Evolutionary conservation across 2,113 vertebrate genomes (phyloP).

Genomic region (Halcyon senegalensis): DNA sequence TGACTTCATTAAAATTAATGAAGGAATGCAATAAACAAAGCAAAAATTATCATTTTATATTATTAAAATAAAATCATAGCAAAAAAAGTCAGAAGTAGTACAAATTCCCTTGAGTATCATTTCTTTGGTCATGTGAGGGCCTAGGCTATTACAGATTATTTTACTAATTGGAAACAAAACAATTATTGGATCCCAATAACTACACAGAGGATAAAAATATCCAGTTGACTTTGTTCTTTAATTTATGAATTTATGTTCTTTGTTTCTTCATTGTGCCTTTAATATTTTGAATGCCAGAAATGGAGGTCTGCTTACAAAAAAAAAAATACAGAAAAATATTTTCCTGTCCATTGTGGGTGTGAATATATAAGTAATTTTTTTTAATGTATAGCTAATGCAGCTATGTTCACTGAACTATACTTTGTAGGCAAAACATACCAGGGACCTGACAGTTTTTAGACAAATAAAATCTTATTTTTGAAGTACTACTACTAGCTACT

Average conservation of each 20-base stretch:
- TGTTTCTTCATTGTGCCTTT: background rate
- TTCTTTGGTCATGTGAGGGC: background rate
- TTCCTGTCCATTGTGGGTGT: background rate
- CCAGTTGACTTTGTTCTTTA: background rate
- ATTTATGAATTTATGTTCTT: background rate
- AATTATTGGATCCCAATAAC: background rate
- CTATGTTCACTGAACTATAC: background rate
- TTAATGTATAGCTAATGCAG: background rate
- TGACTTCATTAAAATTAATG: background rate
- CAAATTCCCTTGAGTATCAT: background rate
- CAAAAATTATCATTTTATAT: background rate
- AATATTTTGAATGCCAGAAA: background rate
- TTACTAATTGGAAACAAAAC: background rate
- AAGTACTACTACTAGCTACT: accelerated
- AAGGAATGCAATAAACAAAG: background rate
- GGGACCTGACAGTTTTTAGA: background rate
- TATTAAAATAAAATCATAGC: background rate
- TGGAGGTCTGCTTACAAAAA: background rate
- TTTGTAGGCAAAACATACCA: background rate
- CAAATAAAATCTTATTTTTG: background rate
- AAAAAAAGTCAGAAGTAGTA: background rate
- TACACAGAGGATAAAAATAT: background rate
- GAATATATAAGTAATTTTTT: background rate
- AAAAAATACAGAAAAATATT: background rate
- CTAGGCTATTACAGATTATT: background rate